Base-by-base conservation (phyloP, 35 echinoderm and acorn worm genomes). In the Heliocidaris erythrogramma region DNA sequence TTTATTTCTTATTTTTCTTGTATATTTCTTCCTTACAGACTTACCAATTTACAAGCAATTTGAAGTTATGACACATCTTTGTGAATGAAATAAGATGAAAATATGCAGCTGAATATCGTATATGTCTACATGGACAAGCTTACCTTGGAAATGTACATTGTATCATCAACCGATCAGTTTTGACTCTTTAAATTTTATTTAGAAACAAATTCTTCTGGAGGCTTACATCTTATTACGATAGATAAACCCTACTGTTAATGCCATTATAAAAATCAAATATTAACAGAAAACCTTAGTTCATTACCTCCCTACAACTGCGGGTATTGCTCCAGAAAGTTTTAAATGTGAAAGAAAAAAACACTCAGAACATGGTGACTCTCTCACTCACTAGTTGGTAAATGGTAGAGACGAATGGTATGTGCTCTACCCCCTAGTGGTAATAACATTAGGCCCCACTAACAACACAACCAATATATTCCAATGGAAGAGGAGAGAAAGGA, bases 361-460 rank as follows among this genome's bases (percentile, higher is more conserved):
- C 18, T n/a, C 65, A 7, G 65, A 78, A 78, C 65, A n/a, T 78
- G 65, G 65, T 78, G 65, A n/a, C 65, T 78, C 65, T 78, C 65
- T 78, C 65, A 78, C 65, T 78, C 65, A 78, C 65, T 78, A 17
- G 65, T 18, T 78, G 21, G 27, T 78, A 78, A 78, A 78, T 78
- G 18, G 65, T n/a, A 24, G 65, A 27, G 65, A 78, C 65, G n/a
- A 7, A 78, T 27, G 65, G 65, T 78, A 78, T 78, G 65, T 78
- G 65, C 65, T 78, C 65, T 78, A 78, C 65, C 65, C 65, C 65
- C 65, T 78, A 78, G 65, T 78, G 65, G 65, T 78, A 78, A 78
- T 78, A 78, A 78, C 65, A 78, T 78, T 78, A 78, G 65, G 65
- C 65, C 65, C 65, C 18, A 78, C 65, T 21, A 78, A 78, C 65